phyloP scores from a whole-genome alignment of 2,113 vertebrate species.

The Galemys pyrenaicus region DNA sequence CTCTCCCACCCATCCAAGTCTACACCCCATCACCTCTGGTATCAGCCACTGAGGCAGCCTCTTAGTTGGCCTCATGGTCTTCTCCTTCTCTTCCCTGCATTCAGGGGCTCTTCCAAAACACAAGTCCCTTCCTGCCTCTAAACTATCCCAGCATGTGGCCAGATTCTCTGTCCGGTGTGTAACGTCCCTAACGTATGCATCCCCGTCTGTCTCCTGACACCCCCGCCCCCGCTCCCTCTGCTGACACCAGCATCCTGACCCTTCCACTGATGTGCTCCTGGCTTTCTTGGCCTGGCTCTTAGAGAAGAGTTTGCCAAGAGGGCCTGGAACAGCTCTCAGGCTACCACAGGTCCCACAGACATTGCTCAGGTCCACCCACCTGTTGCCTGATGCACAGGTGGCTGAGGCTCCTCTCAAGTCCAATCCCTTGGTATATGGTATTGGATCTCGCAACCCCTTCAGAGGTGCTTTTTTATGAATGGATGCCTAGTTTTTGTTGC shows the following conservation, averaged over 20 bases:
- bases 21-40: background rate
- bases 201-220: background rate
- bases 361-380: background rate
- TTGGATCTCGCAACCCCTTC: background rate
- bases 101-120: background rate
- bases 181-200: background rate
- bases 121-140: background rate
- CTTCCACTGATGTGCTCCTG: rapidly evolving
- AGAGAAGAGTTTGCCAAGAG: background rate
- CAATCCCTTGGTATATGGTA: background rate
- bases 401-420: background rate
- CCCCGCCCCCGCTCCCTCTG: background rate
- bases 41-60: background rate
- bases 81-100: background rate
- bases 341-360: background rate
- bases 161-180: background rate
- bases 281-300: background rate
- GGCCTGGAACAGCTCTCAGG: background rate
- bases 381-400: background rate
- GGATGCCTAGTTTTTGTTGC: background rate
- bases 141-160: background rate
- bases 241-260: background rate
- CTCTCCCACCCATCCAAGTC: background rate
- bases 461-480: background rate
- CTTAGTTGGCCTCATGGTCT: too few species aligned